Evolutionary conservation across 1,140 invertebrate genomes (phyloP).

Genomic region (Lepidurus couesii): DNA sequence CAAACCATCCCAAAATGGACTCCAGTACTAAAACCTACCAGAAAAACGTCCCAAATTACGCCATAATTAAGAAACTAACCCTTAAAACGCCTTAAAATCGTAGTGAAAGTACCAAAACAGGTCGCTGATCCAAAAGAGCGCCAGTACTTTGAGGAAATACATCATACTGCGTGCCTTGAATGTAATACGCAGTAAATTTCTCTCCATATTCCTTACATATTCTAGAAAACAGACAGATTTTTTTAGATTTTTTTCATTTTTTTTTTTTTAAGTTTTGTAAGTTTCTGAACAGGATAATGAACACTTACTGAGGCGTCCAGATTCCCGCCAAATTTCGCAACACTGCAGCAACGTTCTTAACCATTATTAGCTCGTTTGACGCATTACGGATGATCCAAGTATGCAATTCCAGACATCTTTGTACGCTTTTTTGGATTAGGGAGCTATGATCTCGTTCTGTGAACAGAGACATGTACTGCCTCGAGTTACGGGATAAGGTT

Average conservation of each 20-base stretch:
- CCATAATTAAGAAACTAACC: neutral
- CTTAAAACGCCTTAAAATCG: neutral
- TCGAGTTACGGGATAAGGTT: neutral
- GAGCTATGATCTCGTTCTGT: neutral
- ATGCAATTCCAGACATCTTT: neutral
- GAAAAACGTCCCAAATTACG: neutral
- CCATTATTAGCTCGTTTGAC: neutral
- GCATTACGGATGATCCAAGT: neutral
- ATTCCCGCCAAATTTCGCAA: neutral
- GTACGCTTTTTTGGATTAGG: neutral
- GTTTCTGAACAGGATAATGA: too few species aligned
- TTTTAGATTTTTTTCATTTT: too few species aligned
- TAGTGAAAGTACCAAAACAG: neutral
- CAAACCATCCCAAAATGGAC: constrained; percentile 34
- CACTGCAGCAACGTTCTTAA: neutral
- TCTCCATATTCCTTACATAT: neutral
- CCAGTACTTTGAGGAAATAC: neutral
- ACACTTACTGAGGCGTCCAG: neutral
- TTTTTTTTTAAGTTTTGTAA: too few species aligned
- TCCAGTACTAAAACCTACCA: constrained; percentile 36
- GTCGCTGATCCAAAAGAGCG: neutral
- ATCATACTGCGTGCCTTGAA: neutral
- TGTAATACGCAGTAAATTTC: neutral
- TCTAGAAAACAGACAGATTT: too few species aligned
- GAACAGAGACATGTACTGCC: neutral